Base-by-base conservation (phyloP, 2,888 invertebrate genomes). In the Dryococelus australis region DNA sequence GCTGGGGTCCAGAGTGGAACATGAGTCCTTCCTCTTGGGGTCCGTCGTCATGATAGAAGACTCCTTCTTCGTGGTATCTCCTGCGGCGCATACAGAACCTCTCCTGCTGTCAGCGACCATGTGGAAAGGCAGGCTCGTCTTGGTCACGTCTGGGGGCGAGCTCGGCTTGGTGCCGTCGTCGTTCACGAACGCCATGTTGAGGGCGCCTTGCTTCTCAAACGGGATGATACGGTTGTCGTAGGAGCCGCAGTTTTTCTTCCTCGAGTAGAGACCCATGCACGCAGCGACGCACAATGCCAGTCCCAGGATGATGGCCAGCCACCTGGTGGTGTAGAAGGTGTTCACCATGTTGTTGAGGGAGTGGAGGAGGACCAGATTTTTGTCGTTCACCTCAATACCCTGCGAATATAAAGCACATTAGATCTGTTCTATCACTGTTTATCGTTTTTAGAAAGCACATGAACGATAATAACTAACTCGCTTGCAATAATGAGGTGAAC, bases 171-270 rank as follows among this genome's bases (percentile, higher is more conserved):
- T n/a, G 83, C 20, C 16, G 43, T n/a, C 35, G 28, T 83, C 83
- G 65, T 65, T 10, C 65, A n/a, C 65, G 83, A 83, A 83, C 16
- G 35, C 83, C 83, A 83, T 83, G 83, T 83, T 83, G 35, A 83
- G 20, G 35, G 28, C 35, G 20, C 83, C 83, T 24, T 35, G 83
- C 28, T 20, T 35, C 83, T 83, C n/a, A 27, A 43, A 43, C 28
- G 83, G 83, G 20, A 28, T 13, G 83, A 83, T 27, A 3, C 35
- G 83, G 83, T 83, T 83, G 35, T 83, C 83, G 28, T 83, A 83
- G 20, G 83, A 83, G 83, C 83, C 83, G 28, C 83, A 43, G 83
- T 83, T 83, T 27, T 83, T 83, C 24, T 83, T 83, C 83, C 28
- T 83, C 20, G 43, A 43, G 83, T 83, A 83, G 28, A 27, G 10